Conservation (phyloP, 2,113 vertebrate genomes). For the Pao palembangensis region DNA sequence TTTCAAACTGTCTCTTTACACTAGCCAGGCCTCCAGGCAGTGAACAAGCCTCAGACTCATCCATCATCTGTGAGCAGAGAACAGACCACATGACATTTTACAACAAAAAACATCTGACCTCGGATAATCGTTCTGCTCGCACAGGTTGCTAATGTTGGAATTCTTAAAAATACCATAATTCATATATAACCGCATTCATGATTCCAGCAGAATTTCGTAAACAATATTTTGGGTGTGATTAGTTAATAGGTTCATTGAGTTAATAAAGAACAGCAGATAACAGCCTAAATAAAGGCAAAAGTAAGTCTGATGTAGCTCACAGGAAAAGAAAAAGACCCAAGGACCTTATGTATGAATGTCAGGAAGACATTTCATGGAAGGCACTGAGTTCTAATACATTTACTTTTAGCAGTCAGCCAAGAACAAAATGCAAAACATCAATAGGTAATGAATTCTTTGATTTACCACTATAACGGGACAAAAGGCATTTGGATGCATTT, state of each 20-base stretch:
- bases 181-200: neutral
- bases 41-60: constrained; percentile 80
- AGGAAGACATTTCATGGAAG: neutral
- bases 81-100: neutral
- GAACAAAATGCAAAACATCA: constrained; percentile 13
- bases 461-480: constrained; percentile 17
- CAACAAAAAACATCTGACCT: constrained; percentile 11
- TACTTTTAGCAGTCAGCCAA: neutral
- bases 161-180: no score
- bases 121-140: neutral
- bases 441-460: neutral
- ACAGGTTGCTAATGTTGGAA: neutral
- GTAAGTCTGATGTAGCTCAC: neutral
- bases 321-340: neutral
- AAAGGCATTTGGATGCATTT: constrained; percentile 10
- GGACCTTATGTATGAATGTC: neutral
- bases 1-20: constrained; percentile 92
- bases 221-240: neutral
- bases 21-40: constrained; percentile 90
- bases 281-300: neutral
- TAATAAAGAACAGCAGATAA: neutral
- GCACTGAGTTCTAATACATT: constrained; percentile 3
- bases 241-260: no score
- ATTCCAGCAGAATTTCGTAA: neutral
- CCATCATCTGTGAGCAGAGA: constrained; percentile 72